Conservation (phyloP, 2,888 invertebrate genomes). For the Watsonalla cultraria region DNA sequence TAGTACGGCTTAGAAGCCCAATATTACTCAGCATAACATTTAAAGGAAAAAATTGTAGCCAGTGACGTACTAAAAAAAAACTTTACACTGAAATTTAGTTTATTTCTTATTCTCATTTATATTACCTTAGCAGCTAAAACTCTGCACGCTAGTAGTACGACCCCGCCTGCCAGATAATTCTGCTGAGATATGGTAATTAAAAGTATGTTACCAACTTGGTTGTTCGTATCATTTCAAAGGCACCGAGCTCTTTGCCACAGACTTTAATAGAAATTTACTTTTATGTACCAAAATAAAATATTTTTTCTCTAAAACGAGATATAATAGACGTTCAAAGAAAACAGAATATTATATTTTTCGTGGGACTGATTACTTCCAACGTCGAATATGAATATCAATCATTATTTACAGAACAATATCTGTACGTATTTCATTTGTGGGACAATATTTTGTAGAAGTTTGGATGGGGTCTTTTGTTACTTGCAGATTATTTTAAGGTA, state of each 20-base stretch:
- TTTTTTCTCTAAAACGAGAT: constrained; percentile 2
- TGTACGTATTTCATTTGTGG: not conserved
- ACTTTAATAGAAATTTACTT: constrained; percentile 3
- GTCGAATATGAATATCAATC: constrained; percentile 9
- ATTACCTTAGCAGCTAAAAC: not conserved
- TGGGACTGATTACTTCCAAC: constrained; percentile 26
- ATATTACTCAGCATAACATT: too few relatives aligned
- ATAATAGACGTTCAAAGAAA: constrained; percentile 16
- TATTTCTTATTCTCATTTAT: too few relatives aligned
- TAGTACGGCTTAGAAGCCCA: too few relatives aligned
- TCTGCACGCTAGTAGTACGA: not conserved
- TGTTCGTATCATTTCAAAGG: constrained; percentile 13
- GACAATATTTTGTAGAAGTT: not conserved
- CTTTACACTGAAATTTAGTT: too few relatives aligned
- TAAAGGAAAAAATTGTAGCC: too few relatives aligned
- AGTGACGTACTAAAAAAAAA: too few relatives aligned
- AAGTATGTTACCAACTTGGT: constrained; percentile 16
- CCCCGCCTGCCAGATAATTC: constrained; percentile 9
- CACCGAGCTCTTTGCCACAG: constrained; percentile 10
- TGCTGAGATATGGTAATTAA: constrained; percentile 25
- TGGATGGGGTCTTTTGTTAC: not conserved
- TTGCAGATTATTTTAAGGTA: not conserved
- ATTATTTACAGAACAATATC: not conserved
- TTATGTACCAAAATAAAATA: constrained; percentile 1
- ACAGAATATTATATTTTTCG: constrained; percentile 16